Conservation (phyloP, 1,140 invertebrate genomes). For the Dendroctonus ponderosae region DNA sequence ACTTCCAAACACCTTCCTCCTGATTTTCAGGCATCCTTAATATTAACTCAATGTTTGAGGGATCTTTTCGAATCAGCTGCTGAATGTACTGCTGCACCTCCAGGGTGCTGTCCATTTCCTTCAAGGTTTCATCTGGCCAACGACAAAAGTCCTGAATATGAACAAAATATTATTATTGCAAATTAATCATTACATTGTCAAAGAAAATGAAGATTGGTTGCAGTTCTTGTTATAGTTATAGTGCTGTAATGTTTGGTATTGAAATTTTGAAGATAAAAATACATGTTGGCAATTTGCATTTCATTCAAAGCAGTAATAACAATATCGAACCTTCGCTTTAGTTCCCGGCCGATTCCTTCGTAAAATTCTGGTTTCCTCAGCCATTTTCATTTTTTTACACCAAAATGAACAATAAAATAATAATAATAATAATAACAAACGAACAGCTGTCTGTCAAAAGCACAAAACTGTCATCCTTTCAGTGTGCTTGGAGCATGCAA, state of each 20-base stretch:
- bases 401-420: too few species aligned
- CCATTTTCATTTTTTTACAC: conserved; percentile 69
- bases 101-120: conserved; percentile 99
- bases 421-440: too few species aligned
- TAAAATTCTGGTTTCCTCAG: conserved; percentile 75
- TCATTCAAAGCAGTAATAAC: background rate
- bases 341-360: conserved; percentile 87
- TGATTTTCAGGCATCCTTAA: conserved; percentile 94
- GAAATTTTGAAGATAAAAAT: too few species aligned
- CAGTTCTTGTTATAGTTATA: too few species aligned
- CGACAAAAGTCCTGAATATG: conserved; percentile 84
- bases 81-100: conserved; percentile 99
- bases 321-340: conserved; percentile 70
- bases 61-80: conserved; percentile 92
- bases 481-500: too few species aligned
- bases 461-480: too few species aligned
- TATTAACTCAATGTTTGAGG: conserved; percentile 91
- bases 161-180: too few species aligned
- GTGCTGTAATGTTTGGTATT: too few species aligned
- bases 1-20: conserved; percentile 99
- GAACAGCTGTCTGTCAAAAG: too few species aligned
- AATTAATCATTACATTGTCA: too few species aligned
- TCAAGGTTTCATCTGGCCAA: conserved; percentile 97
- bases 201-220: too few species aligned
- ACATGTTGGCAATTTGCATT: too few species aligned